Percentiles rank a stretch among this genome's conserved stretches.
Conservation (phyloP, 1,140 invertebrate species). For the Anoplophora glabripennis region DNA sequence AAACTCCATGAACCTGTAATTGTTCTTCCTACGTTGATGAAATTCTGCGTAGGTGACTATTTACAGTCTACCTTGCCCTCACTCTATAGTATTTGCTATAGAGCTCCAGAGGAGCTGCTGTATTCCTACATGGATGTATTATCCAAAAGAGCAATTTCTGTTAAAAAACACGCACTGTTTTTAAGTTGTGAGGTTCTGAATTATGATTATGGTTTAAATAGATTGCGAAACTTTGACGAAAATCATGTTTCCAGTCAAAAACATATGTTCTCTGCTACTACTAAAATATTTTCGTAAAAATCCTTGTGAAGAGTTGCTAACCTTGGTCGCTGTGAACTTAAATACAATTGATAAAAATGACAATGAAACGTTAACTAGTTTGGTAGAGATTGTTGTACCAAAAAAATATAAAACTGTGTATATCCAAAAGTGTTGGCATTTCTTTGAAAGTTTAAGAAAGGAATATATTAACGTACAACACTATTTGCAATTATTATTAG, state of each 20-base stretch:
- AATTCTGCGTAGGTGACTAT: constrained; percentile 18
- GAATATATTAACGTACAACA: background rate
- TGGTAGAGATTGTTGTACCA: constrained; percentile 3
- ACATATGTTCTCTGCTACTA: constrained; percentile 17
- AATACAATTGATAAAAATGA: constrained; percentile 18
- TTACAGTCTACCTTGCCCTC: constrained; percentile 13
- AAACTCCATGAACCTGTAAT: background rate
- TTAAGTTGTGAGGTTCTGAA: constrained; percentile 18
- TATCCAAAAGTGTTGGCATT: constrained; percentile 14
- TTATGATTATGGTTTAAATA: background rate
- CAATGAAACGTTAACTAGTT: constrained; percentile 10
- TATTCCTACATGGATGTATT: constrained; percentile 12
- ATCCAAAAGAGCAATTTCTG: constrained; percentile 15
- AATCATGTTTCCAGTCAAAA: constrained; percentile 15
- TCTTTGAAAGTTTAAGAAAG: constrained; percentile 1
- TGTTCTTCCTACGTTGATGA: constrained; percentile 9
- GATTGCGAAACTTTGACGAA: background rate
- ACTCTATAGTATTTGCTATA: constrained; percentile 12
- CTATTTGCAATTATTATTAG: background rate
- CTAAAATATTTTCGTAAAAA: constrained; percentile 22
- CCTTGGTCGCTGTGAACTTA: constrained; percentile 1
- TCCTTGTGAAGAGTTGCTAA: constrained; percentile 13
- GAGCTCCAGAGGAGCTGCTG: constrained; percentile 11
- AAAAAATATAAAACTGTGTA: constrained; percentile 8
- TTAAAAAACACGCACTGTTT: constrained; percentile 17